Conservation (phyloP, 2,113 vertebrate genomes). For the Peromyscus polionotus region DNA sequence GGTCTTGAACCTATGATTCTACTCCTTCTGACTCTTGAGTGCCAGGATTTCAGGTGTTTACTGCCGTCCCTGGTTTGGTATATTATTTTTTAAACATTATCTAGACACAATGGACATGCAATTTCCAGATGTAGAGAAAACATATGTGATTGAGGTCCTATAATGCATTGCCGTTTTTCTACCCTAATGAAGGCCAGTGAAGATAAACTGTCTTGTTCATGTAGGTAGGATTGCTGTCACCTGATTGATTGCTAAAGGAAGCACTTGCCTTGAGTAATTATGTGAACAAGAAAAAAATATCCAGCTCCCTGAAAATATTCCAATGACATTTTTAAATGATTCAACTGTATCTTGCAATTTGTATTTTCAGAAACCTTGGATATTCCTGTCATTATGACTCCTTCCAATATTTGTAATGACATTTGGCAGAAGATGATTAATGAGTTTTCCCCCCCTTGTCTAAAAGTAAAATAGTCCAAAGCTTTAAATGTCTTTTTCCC, state of each 20-base stretch:
- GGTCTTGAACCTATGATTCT: neutral
- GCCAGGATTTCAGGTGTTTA: neutral
- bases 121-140: slow-evolving; percentile 19
- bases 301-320: slow-evolving; percentile 77
- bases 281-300: slow-evolving; percentile 76
- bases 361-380: slow-evolving; percentile 84
- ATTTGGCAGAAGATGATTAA: slow-evolving; percentile 84
- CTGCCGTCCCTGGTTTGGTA: neutral
- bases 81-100: neutral
- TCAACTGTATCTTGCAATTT: slow-evolving; percentile 84
- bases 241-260: slow-evolving; percentile 77
- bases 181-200: neutral
- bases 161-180: slow-evolving; percentile 61
- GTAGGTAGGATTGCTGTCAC: slow-evolving; percentile 68
- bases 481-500: slow-evolving; percentile 78
- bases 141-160: neutral
- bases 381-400: slow-evolving; percentile 87
- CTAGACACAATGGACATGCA: slow-evolving; percentile 1
- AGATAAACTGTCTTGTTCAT: slow-evolving; percentile 48
- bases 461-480: slow-evolving; percentile 76
- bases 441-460: slow-evolving; percentile 80
- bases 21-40: neutral
- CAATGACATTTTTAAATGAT: slow-evolving; percentile 80
- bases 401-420: slow-evolving; percentile 86
- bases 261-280: slow-evolving; percentile 80